Base-by-base conservation (phyloP, 53 echinoderm and acorn worm genomes). In the Luidia sarsii region DNA sequence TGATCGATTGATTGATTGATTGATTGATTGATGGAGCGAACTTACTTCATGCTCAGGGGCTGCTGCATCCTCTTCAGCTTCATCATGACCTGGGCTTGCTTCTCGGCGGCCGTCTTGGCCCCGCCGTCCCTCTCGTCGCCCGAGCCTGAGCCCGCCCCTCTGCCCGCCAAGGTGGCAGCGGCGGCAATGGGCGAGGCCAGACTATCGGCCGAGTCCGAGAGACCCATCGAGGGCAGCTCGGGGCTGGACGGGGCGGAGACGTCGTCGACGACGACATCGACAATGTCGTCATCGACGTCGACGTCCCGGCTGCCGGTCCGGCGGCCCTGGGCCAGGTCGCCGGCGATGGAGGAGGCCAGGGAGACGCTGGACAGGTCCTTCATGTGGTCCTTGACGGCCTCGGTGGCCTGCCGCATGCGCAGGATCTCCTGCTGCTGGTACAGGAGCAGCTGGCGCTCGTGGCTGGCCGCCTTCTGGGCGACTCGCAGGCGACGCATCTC, bases 21-120 rank as follows among this genome's bases (percentile, higher is more conserved):
- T n/a, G n/a, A n/a, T n/a, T n/a, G n/a, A n/a, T n/a, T n/a, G n/a
- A n/a, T n/a, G n/a, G n/a, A n/a, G n/a, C n/a, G 1, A 15, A 64
- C 87, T 87, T 64, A 94, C 94, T 85, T 94, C 80, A 84, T 80
- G 62, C 66, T 90, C 11, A 89, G 62, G 7, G 89, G 94, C 56
- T 87, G 80, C 48, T 94, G 89, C 57, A 94, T 69, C 84, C 67
- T 87, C 85, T 94, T 94, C 16, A 96, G 80, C 48, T 86, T 94
- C 92, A 93, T 88, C 90, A 96, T 61, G 60, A 92, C 97, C 75
- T 85, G 79, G 6, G 89, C 91, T 50, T 96, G 97, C 59, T 96
- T 96, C 73, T 96, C 90, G 48, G 88, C 85, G 7, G 92, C 82
- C 21, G 88, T 69, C 51, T 70, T 28, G 2, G 32, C 37, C 57